Conservation (phyloP, 64 coral and sea anemone genomes). For the Hydrozoanthus tunicans region DNA sequence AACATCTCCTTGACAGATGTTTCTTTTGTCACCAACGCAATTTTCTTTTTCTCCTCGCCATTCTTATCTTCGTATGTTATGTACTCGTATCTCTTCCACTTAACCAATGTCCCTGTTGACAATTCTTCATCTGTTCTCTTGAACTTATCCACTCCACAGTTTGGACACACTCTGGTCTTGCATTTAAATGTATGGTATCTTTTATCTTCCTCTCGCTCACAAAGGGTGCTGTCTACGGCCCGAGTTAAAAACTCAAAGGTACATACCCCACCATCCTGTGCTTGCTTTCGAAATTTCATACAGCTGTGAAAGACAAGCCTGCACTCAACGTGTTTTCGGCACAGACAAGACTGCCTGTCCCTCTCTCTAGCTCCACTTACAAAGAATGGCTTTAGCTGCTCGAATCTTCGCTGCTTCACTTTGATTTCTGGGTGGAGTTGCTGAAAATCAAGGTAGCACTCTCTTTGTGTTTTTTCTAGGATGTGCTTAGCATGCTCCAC, state of each 20-base stretch:
- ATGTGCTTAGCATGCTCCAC: neutral
- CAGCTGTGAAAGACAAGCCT: neutral
- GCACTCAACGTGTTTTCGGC: neutral
- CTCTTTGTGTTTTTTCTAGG: neutral
- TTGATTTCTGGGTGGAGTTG: neutral
- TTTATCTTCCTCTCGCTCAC: neutral
- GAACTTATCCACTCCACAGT: neutral
- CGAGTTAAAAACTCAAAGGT: neutral
- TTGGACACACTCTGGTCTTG: neutral
- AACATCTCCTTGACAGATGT: neutral
- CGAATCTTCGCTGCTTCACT: neutral
- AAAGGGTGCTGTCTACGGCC: neutral
- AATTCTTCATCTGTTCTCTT: neutral
- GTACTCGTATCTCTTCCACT: no score
- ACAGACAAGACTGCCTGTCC: neutral
- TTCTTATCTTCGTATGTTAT: neutral
- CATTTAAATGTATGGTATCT: neutral
- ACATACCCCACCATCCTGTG: neutral
- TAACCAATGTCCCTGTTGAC: neutral
- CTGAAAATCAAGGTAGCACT: neutral
- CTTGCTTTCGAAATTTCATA: neutral
- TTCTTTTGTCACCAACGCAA: neutral
- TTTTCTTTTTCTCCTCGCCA: neutral
- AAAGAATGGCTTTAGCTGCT: neutral
- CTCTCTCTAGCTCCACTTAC: neutral